Evolutionary conservation across 2,888 invertebrate species (phyloP).

Genomic region (Sinohyriopsis cumingii): DNA sequence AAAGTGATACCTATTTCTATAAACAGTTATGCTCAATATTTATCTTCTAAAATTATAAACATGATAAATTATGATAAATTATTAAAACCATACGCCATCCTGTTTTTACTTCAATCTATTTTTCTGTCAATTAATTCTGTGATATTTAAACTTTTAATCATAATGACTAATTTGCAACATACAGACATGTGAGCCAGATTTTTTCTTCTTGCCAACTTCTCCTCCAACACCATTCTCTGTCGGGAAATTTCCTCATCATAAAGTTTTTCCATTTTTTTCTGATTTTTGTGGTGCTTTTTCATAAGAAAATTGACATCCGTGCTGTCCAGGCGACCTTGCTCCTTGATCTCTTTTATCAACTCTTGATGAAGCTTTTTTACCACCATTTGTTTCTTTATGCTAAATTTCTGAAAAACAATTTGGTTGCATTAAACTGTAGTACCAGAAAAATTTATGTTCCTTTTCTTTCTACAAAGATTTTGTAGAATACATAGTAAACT

Average conservation of each 20-base stretch:
- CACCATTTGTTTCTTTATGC: conserved; percentile 60
- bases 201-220: conserved; percentile 64
- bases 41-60: too few species aligned
- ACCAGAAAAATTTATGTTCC: too few species aligned
- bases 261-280: conserved; percentile 57
- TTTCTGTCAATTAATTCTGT: too few species aligned
- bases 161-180: conserved; percentile 22
- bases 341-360: conserved; percentile 51
- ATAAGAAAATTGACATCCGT: conserved; percentile 67
- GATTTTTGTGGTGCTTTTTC: conserved; percentile 58
- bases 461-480: too few species aligned
- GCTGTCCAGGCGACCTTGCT: conserved; percentile 50
- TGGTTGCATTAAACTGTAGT: too few species aligned
- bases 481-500: too few species aligned
- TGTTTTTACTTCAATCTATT: too few species aligned
- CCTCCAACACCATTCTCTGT: conserved; percentile 67
- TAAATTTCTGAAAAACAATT: conserved; percentile 57
- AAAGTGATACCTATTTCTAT: too few species aligned
- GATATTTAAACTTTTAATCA: too few species aligned
- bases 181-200: conserved; percentile 64
- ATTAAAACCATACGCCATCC: too few species aligned
- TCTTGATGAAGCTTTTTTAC: conserved; percentile 63
- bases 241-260: conserved; percentile 68
- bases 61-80: too few species aligned
- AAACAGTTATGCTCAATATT: too few species aligned